phyloP scores from a whole-genome alignment of 2,113 vertebrate species.

The Oxygymnocypris stewartii region DNA sequence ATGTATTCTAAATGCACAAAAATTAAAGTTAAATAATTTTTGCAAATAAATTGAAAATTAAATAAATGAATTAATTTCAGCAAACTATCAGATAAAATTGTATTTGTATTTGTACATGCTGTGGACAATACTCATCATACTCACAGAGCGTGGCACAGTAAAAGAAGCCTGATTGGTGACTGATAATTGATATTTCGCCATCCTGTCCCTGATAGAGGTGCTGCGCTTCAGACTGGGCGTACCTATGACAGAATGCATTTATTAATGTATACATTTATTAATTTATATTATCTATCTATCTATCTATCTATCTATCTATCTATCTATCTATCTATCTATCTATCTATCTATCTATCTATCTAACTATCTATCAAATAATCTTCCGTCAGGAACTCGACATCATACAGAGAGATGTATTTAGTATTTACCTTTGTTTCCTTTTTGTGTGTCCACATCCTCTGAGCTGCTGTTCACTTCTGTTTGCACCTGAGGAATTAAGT shows the following conservation, averaged over 20 bases:
- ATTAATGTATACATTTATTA: not conserved
- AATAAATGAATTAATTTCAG: too few species aligned
- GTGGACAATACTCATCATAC: not conserved
- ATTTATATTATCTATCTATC: not conserved
- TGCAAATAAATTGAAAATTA: not conserved
- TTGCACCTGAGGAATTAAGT: constrained; percentile 64
- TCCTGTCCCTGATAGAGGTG: constrained; percentile 84
- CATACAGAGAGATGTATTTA: not conserved
- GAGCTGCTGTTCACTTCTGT: constrained; percentile 70
- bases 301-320: too few species aligned
- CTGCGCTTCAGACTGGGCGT: constrained; percentile 72
- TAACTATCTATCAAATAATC: too few species aligned
- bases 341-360: too few species aligned
- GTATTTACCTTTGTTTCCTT: constrained; percentile 67
- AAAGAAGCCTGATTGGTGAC: constrained; percentile 77
- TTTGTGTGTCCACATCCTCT: constrained; percentile 79
- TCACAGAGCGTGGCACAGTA: constrained; percentile 59
- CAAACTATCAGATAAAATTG: not conserved
- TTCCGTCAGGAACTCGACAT: not conserved
- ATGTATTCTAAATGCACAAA: not conserved
- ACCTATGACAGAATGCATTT: constrained; percentile 54
- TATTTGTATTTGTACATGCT: not conserved
- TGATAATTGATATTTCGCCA: constrained; percentile 93
- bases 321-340: too few species aligned
- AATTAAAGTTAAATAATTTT: not conserved